Conservation (phyloP, 2,888 invertebrate genomes). For the Volucella inflata region DNA sequence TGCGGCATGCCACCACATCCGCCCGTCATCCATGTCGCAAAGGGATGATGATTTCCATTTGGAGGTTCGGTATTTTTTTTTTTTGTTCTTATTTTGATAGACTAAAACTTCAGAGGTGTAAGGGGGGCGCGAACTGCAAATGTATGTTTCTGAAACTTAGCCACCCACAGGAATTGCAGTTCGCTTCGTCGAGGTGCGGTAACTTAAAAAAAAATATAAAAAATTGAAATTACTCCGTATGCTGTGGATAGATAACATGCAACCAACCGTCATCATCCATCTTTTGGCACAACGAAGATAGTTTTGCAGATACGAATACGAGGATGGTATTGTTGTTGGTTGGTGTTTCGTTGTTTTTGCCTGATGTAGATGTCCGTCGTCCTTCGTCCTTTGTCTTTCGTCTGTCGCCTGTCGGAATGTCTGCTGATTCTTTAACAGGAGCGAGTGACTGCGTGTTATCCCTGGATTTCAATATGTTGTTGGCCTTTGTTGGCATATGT, state of each 20-base stretch:
- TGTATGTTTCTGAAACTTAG: constrained; percentile 29
- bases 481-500: constrained; percentile 69
- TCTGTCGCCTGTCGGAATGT: constrained; percentile 50
- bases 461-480: constrained; percentile 69
- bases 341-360: constrained; percentile 6
- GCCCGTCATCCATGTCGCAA: neutral
- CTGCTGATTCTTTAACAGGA: constrained; percentile 27
- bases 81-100: neutral
- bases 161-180: constrained; percentile 35
- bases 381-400: no score
- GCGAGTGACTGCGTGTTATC: constrained; percentile 64
- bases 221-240: constrained; percentile 50
- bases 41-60: constrained; percentile 57
- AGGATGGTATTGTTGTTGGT: constrained; percentile 22
- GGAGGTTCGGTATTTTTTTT: neutral
- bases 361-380: constrained; percentile 54
- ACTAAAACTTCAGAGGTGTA: constrained; percentile 39
- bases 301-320: constrained; percentile 27
- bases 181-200: neutral
- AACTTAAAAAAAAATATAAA: constrained; percentile 23
- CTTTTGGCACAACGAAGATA: constrained; percentile 52
- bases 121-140: constrained; percentile 4
- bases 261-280: constrained; percentile 66
- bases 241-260: constrained; percentile 58
- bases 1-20: constrained; percentile 39